phyloP scores from a whole-genome alignment of 2,113 vertebrate species.

The Chloroceryle aenea region DNA sequence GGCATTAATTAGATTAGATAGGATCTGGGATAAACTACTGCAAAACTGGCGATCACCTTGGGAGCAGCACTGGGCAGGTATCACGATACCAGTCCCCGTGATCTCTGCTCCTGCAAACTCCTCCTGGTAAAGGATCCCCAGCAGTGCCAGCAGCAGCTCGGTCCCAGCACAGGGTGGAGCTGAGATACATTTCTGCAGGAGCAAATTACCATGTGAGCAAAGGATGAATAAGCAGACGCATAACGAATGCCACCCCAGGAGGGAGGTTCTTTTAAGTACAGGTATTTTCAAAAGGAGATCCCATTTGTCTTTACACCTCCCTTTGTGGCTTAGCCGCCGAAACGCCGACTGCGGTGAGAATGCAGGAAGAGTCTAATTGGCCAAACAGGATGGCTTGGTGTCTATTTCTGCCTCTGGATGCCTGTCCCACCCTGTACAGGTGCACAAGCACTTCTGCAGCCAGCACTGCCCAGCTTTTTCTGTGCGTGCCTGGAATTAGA shows the following conservation, averaged over 20 bases:
- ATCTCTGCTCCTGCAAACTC: neutral
- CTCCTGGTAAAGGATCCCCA: neutral
- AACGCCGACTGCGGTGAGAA: neutral
- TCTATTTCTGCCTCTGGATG: slow-evolving; percentile 48
- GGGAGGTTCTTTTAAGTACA: slow-evolving; percentile 31
- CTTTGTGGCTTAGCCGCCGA: neutral
- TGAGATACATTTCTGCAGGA: neutral
- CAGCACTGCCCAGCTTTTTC: slow-evolving; percentile 4
- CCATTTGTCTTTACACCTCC: neutral
- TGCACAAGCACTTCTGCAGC: neutral
- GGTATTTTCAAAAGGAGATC: slow-evolving; percentile 13
- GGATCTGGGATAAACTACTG: neutral
- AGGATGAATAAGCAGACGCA: slow-evolving; percentile 26
- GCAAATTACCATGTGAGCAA: slow-evolving; percentile 30
- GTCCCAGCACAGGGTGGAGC: neutral
- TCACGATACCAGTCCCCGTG: neutral
- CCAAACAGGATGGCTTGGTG: slow-evolving; percentile 11
- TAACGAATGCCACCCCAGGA: neutral
- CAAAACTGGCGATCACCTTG: fast-evolving
- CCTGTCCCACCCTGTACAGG: slow-evolving; percentile 58
- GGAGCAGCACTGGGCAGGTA: neutral
- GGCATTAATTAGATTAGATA: too few species aligned
- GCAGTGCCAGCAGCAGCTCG: neutral
- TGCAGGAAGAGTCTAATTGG: slow-evolving; percentile 47
- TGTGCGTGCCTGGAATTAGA: neutral